Evolutionary conservation across 2,113 vertebrate species (phyloP).

Genomic region (Hydrochoerus hydrochaeris): DNA sequence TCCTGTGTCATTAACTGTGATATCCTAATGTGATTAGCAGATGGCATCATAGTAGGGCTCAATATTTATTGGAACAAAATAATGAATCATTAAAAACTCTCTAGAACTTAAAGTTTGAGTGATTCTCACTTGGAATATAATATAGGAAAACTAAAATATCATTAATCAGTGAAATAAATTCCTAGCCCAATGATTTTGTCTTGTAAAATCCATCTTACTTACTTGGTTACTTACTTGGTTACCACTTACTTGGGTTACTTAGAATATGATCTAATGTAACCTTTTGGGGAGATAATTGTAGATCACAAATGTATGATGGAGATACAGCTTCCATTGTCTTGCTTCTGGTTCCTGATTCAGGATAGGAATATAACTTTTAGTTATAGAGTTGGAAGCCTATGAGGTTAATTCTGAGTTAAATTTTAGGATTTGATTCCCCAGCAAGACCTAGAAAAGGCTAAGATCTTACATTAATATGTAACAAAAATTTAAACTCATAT

Average conservation of each 20-base stretch:
- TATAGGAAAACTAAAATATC: background rate
- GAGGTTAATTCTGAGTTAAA: constrained; percentile 63
- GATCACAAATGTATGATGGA: background rate
- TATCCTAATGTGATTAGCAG: background rate
- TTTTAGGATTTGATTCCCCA: constrained; percentile 32
- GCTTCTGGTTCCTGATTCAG: background rate
- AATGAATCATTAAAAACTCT: constrained; percentile 8
- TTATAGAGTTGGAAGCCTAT: background rate
- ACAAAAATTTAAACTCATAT: constrained; percentile 79
- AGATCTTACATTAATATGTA: constrained; percentile 78
- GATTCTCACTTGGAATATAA: background rate
- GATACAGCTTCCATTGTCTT: background rate
- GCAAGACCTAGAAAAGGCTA: constrained; percentile 59
- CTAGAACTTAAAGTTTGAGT: constrained; percentile 7
- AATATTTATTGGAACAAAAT: constrained; percentile 17
- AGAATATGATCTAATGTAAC: background rate
- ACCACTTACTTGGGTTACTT: background rate
- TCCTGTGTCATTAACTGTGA: background rate
- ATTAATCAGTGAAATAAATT: background rate
- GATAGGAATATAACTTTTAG: background rate
- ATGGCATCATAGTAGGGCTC: background rate
- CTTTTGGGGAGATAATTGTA: background rate
- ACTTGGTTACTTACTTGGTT: no score
- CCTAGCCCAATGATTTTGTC: background rate
- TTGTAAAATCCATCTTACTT: background rate